phyloP scores from a whole-genome alignment of 2,797 vertebrate genomes.

The Heliangelus exortis region DNA sequence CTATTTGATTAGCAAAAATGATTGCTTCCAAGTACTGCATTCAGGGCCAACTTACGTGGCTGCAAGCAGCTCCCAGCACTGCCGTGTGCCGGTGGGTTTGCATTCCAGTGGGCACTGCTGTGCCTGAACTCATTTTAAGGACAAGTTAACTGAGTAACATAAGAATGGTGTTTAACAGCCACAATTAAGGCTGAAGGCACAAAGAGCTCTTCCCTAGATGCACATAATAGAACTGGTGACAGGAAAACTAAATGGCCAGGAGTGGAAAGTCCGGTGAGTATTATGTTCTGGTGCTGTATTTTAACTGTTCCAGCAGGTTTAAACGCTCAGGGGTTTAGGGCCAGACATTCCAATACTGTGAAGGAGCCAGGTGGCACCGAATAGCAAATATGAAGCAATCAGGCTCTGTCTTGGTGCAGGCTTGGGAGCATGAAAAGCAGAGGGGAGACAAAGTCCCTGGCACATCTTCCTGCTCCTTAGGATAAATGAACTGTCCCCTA shows the following conservation, averaged over 20 bases:
- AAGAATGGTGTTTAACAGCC: not conserved
- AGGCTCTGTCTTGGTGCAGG: accelerated
- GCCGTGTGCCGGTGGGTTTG: not conserved
- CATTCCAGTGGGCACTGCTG: not conserved
- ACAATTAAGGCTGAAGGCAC: not conserved
- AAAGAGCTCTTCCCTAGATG: not conserved
- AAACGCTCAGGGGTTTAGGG: not conserved
- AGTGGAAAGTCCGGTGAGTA: not conserved
- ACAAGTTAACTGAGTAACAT: not conserved
- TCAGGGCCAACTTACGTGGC: accelerated
- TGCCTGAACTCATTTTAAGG: not conserved
- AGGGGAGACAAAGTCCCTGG: not conserved
- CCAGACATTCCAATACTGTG: not conserved
- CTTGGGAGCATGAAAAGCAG: not conserved
- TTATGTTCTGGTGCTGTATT: not conserved
- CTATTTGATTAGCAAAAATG: slow-evolving; percentile 22
- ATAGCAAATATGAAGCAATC: accelerated
- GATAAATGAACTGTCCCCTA: accelerated
- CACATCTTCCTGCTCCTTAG: not conserved
- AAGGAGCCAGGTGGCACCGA: not conserved
- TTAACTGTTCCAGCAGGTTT: not conserved
- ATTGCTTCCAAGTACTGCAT: not conserved
- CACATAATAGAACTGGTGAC: accelerated
- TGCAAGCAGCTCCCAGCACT: not conserved
- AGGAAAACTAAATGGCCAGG: not conserved